A percentile compares a stretch with the other conserved stretches of the same genome.
These are phyloP conservation scores for Psittacula echo DNA, from an alignment of 2,797 vertebrate species.

Conservation along the genomic window DNA sequence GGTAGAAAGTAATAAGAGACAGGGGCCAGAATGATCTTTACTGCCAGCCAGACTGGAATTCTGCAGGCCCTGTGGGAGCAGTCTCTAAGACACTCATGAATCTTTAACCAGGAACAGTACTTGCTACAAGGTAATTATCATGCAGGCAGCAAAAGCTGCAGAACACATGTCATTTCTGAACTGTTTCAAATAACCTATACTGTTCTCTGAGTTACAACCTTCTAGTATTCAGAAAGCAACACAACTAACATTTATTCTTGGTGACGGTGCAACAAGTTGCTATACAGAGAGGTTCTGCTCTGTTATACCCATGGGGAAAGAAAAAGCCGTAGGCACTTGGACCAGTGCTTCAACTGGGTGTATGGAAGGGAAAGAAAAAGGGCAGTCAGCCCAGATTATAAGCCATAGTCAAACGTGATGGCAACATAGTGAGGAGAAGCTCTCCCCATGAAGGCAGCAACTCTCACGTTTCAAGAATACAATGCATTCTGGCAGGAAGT, in stretches of 20 bases:
- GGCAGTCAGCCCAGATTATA: not conserved
- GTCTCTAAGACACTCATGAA: conserved; percentile 50
- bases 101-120: conserved; percentile 66
- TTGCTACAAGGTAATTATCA: conserved; percentile 54
- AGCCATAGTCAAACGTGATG: not conserved
- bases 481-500: not conserved
- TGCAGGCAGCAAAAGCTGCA: conserved; percentile 53
- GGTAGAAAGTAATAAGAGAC: conserved; percentile 4
- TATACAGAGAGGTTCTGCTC: not conserved
- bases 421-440: not conserved
- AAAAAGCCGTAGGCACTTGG: not conserved
- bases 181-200: conserved; percentile 33
- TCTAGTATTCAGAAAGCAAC: conserved; percentile 5
- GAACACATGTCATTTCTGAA: conserved; percentile 49
- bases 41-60: conserved; percentile 42
- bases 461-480: not conserved
- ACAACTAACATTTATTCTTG: conserved; percentile 3
- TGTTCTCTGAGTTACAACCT: not conserved
- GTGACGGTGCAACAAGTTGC: not conserved
- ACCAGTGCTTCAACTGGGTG: not conserved
- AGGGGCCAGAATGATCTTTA: conserved; percentile 26
- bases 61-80: conserved; percentile 2
- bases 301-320: not conserved
- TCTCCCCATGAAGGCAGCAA: not conserved
- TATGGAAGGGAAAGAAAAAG: not conserved